These are phyloP conservation scores for Caenorhabditis brenneri DNA, from an alignment of 1,140 invertebrate genomes.

Conservation along the genomic window DNA sequence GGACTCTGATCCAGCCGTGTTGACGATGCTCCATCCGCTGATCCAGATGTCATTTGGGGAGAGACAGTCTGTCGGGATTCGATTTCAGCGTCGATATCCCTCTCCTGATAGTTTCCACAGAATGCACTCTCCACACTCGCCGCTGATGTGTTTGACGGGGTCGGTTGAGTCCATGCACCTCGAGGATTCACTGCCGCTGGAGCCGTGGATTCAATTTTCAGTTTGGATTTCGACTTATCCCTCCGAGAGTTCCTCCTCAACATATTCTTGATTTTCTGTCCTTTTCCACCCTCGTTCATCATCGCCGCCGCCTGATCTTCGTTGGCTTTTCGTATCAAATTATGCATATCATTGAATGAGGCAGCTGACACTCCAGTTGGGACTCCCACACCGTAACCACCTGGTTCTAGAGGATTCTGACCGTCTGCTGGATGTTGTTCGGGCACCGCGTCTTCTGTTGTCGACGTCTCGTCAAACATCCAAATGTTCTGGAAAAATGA, in stretches of 20 bases:
- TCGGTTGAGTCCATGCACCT: constrained; percentile 39
- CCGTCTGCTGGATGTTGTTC: constrained; percentile 46
- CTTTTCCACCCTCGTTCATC: constrained; percentile 56
- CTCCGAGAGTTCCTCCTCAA: constrained; percentile 54
- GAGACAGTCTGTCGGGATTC: constrained; percentile 49
- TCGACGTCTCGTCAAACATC: constrained; percentile 57
- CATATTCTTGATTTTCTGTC: constrained; percentile 59
- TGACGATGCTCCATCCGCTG: constrained; percentile 22
- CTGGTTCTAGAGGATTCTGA: constrained; percentile 18
- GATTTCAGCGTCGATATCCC: constrained; percentile 58
- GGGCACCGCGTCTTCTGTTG: constrained; percentile 53
- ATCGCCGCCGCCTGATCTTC: constrained; percentile 56
- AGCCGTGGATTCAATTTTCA: constrained; percentile 53
- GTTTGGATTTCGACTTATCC: constrained; percentile 54
- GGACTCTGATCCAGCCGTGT: constrained; percentile 46
- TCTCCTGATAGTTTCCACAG: constrained; percentile 47
- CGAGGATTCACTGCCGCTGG: constrained; percentile 52
- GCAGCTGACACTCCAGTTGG: constrained; percentile 50
- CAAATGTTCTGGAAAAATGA: constrained; percentile 51
- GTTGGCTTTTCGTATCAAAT: constrained; percentile 57
- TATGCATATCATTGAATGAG: constrained; percentile 60
- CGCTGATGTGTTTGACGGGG: constrained; percentile 35
- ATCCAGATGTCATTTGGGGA: constrained; percentile 32
- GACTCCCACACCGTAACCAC: constrained; percentile 49
- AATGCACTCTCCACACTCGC: constrained; percentile 52